Percentiles rank a stretch among this genome's conserved stretches.
Conservation (phyloP, 2,113 vertebrate genomes). For the Marmota monax region DNA sequence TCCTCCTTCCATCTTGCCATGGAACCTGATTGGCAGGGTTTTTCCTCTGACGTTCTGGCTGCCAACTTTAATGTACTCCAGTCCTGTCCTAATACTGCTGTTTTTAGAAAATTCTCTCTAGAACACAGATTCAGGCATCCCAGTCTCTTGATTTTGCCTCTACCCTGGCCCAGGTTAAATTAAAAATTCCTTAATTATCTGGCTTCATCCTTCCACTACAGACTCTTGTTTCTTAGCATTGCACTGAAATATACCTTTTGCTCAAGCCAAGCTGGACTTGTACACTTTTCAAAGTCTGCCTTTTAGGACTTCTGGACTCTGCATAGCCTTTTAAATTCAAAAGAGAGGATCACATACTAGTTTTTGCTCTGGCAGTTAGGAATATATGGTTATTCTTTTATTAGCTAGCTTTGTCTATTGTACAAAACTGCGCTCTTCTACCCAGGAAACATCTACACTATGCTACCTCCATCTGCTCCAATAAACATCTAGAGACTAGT, state of each 20-base stretch:
- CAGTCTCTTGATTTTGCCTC: background rate
- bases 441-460: background rate
- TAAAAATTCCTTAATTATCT: too few relatives aligned
- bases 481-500: background rate
- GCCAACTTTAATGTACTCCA: background rate
- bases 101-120: background rate
- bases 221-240: too few relatives aligned
- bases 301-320: background rate
- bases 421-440: conserved; percentile 3
- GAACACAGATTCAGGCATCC: background rate
- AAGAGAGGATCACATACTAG: background rate
- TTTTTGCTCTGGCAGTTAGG: conserved; percentile 5
- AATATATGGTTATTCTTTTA: background rate
- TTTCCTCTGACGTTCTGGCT: background rate
- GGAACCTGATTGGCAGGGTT: too few relatives aligned
- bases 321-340: background rate
- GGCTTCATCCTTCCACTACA: too few relatives aligned
- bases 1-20: too few relatives aligned
- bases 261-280: background rate
- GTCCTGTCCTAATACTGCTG: background rate
- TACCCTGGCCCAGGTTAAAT: too few relatives aligned
- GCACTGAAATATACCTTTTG: too few relatives aligned
- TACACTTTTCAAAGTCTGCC: background rate
- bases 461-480: background rate
- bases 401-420: background rate